These are phyloP conservation scores for Holacanthus passer DNA, from an alignment of 2,113 vertebrate genomes.

Conservation along the genomic window DNA sequence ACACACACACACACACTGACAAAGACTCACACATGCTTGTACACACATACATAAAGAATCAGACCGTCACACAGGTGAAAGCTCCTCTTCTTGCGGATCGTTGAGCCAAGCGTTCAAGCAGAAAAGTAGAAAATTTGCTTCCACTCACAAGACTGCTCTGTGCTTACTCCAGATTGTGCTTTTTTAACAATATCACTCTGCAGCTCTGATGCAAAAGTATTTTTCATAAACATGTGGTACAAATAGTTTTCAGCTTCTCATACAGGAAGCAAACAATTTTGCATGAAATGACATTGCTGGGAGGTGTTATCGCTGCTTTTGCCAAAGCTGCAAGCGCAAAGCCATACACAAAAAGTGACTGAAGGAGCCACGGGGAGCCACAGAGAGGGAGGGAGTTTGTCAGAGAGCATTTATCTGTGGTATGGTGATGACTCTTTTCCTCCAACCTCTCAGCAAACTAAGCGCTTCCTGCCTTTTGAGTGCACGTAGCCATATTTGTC, in stretches of 20 bases:
- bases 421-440: constrained; percentile 80
- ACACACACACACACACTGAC: constrained; percentile 44
- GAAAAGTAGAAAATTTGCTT: constrained; percentile 65
- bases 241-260: constrained; percentile 12
- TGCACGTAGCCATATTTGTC: constrained; percentile 66
- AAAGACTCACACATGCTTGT: constrained; percentile 49
- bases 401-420: constrained; percentile 76
- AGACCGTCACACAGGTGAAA: constrained; percentile 72
- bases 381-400: constrained; percentile 65
- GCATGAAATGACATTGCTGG: constrained; percentile 24
- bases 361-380: constrained; percentile 59
- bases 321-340: constrained; percentile 36
- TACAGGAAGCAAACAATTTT: constrained; percentile 13
- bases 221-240: constrained; percentile 1
- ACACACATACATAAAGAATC: constrained; percentile 59
- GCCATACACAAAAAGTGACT: constrained; percentile 40
- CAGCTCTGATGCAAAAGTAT: constrained; percentile 12
- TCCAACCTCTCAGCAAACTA: constrained; percentile 71
- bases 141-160: constrained; percentile 33
- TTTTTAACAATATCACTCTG: constrained; percentile 32
- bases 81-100: constrained; percentile 64
- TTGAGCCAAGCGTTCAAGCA: constrained; percentile 69
- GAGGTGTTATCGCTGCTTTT: constrained; percentile 35
- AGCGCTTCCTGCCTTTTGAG: constrained; percentile 76
- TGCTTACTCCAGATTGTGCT: constrained; percentile 12